A percentile compares a stretch with the other conserved stretches of the same genome.
Conservation (phyloP, 2,797 vertebrate genomes). For the Enteromius trimaculatus region DNA sequence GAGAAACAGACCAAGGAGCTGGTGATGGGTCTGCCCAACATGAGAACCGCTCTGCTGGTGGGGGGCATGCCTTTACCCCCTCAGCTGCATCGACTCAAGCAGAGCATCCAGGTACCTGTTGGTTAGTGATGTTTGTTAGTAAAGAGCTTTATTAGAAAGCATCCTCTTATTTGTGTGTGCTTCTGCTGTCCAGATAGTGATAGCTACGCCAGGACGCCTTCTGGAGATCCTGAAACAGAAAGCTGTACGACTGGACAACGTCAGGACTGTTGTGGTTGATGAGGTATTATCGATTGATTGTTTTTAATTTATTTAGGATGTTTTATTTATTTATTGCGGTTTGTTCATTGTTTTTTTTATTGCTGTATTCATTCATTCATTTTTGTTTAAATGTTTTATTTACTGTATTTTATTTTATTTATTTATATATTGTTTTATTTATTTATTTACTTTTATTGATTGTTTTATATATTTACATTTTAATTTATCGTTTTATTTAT, state of each 20-base stretch:
- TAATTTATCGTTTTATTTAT: no score
- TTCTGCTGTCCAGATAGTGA: constrained; percentile 81
- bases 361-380: neutral
- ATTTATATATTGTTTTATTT: no score
- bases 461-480: no score
- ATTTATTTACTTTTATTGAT: no score
- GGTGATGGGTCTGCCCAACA: constrained; percentile 86
- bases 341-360: neutral
- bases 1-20: constrained; percentile 92
- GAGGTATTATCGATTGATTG: constrained; percentile 76
- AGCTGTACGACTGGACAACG: constrained; percentile 77
- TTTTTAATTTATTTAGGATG: no score
- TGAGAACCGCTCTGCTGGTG: constrained; percentile 92
- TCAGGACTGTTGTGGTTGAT: constrained; percentile 90
- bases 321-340: neutral
- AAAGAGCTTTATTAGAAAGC: neutral
- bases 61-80: constrained; percentile 93
- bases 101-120: constrained; percentile 86
- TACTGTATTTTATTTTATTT: neutral
- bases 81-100: constrained; percentile 90
- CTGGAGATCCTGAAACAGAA: constrained; percentile 91
- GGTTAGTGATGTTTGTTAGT: neutral
- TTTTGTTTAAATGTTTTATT: neutral
- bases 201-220: constrained; percentile 94
- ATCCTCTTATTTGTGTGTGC: neutral